Percentiles rank a stretch among this genome's conserved stretches.
Conservation (phyloP, 2,888 invertebrate genomes). For the Octonoba sinensis region DNA sequence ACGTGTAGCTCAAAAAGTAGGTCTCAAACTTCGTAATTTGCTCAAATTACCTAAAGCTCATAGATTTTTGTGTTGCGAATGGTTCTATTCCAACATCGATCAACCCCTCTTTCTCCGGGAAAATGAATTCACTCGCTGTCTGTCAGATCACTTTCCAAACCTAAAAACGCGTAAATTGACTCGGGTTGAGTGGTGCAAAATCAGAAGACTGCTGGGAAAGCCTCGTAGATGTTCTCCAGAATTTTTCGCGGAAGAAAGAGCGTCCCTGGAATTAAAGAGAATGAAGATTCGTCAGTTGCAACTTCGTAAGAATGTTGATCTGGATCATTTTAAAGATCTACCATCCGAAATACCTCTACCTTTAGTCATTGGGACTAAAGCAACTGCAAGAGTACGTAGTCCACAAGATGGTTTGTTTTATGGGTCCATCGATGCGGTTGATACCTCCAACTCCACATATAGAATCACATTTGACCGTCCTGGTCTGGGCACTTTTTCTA, state of each 20-base stretch:
- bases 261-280: constrained; percentile 89
- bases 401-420: constrained; percentile 97
- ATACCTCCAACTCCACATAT: constrained; percentile 93
- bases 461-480: constrained; percentile 93
- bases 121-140: constrained; percentile 94
- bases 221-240: constrained; percentile 81
- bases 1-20: constrained; percentile 89
- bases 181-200: constrained; percentile 94
- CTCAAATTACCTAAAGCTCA: constrained; percentile 98
- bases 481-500: constrained; percentile 93
- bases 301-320: constrained; percentile 82
- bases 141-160: constrained; percentile 94
- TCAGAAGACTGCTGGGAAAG: constrained; percentile 96
- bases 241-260: constrained; percentile 95
- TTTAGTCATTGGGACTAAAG: constrained; percentile 93
- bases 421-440: constrained; percentile 93
- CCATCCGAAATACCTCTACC: constrained; percentile 95
- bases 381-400: constrained; percentile 84
- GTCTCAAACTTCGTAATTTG: constrained; percentile 87
- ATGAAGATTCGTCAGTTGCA: constrained; percentile 93
- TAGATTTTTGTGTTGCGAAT: constrained; percentile 99
- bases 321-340: constrained; percentile 85
- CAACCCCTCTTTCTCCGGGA: constrained; percentile 91
- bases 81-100: constrained; percentile 99
- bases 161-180: constrained; percentile 86